Conservation (phyloP, 2,888 invertebrate species). For the Amphimallon solstitiale region DNA sequence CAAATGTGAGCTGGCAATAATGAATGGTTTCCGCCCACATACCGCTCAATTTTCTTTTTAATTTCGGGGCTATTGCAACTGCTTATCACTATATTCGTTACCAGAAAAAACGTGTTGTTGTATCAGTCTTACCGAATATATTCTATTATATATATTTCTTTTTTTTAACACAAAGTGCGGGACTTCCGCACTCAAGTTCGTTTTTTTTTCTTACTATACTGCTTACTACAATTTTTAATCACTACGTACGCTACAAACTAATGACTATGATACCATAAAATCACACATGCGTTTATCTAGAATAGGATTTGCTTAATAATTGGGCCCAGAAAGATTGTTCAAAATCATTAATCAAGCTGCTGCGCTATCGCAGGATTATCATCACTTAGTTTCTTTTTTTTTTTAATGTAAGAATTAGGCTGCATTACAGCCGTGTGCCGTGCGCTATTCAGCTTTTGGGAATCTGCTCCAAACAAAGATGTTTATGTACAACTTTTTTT, state of each 20-base stretch:
- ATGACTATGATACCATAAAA: constrained; percentile 64
- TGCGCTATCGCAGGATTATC: constrained; percentile 56
- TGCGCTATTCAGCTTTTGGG: constrained; percentile 48
- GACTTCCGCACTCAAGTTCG: constrained; percentile 28
- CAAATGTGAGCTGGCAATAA: constrained; percentile 35
- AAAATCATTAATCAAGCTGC: constrained; percentile 57
- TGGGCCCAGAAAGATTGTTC: constrained; percentile 66
- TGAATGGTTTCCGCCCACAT: constrained; percentile 33
- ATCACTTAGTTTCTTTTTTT: constrained; percentile 52
- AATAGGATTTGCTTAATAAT: constrained; percentile 61
- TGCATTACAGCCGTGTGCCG: constrained; percentile 58
- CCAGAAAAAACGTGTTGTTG: constrained; percentile 63
- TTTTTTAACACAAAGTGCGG: constrained; percentile 43
- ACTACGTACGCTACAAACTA: constrained; percentile 57
- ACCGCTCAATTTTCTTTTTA: constrained; percentile 28
- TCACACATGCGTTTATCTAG: constrained; percentile 62
- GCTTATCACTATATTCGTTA: constrained; percentile 61
- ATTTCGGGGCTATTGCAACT: constrained; percentile 46
- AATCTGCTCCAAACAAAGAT: constrained; percentile 8
- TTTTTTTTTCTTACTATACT: constrained; percentile 46
- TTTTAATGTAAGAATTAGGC: constrained; percentile 36
- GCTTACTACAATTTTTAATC: constrained; percentile 48
- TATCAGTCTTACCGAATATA: constrained; percentile 64
- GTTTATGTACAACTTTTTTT: constrained; percentile 5
- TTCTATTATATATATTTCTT: constrained; percentile 39